phyloP scores from a whole-genome alignment of 2,797 vertebrate species.

The Rhinoraja longicauda region DNA sequence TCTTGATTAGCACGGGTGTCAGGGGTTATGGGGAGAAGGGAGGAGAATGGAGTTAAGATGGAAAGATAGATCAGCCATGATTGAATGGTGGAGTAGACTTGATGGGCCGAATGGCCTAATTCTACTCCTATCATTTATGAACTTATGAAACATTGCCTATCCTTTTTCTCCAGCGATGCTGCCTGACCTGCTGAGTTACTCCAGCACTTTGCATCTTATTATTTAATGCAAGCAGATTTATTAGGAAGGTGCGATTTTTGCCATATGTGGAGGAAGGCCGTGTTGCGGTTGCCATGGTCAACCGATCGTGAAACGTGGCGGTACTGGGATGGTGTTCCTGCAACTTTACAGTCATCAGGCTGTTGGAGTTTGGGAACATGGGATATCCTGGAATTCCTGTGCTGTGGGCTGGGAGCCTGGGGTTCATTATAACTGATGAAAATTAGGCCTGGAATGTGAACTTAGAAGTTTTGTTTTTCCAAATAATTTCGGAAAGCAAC shows the following conservation, averaged over 20 bases:
- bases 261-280: background rate
- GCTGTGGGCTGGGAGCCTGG: background rate
- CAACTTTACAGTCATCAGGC: too few species aligned
- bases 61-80: too few species aligned
- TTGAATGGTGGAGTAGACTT: too few species aligned
- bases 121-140: too few species aligned
- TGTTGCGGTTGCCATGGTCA: background rate
- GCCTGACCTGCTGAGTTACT: too few species aligned
- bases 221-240: background rate
- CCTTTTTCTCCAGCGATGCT: too few species aligned
- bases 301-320: background rate
- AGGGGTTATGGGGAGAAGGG: too few species aligned
- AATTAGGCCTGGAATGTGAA: background rate
- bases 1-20: too few species aligned
- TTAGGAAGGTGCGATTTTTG: background rate
- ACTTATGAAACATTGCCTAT: too few species aligned
- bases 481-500: slow-evolving; percentile 7
- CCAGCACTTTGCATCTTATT: background rate
- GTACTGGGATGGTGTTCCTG: background rate
- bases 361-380: background rate
- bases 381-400: background rate
- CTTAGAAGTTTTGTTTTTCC: background rate
- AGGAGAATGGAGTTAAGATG: too few species aligned
- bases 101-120: too few species aligned
- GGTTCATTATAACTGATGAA: background rate